These are phyloP conservation scores for Pteria penguin DNA, from an alignment of 2,888 invertebrate genomes.

Conservation along the genomic window DNA sequence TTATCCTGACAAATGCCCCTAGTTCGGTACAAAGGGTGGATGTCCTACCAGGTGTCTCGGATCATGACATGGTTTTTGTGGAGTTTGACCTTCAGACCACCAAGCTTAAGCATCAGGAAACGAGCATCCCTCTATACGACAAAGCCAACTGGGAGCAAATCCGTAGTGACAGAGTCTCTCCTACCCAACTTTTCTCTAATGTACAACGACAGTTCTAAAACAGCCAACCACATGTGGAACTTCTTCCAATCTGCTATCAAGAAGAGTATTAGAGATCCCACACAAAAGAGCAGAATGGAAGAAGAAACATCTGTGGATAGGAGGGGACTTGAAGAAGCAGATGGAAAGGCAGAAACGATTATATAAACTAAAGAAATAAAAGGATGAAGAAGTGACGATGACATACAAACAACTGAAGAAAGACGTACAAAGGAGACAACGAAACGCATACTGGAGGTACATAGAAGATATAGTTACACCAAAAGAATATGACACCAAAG, in stretches of 20 bases:
- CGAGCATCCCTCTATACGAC: conserved; percentile 30
- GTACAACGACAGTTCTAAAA: not conserved
- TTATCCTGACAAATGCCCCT: conserved; percentile 44
- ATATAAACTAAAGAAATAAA: too few species aligned
- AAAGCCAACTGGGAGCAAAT: conserved; percentile 35
- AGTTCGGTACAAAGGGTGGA: conserved; percentile 11
- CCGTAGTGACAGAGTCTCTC: not conserved
- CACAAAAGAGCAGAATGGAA: conserved; percentile 19
- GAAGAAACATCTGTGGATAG: conserved; percentile 29
- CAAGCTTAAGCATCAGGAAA: conserved; percentile 5
- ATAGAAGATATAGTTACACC: not conserved
- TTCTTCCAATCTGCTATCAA: conserved; percentile 1
- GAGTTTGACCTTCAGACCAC: conserved; percentile 13
- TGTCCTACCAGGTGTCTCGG: conserved; percentile 33
- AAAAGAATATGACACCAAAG: conserved; percentile 2
- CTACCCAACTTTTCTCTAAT: not conserved
- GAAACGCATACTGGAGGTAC: too few species aligned
- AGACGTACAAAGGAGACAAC: conserved; percentile 12
- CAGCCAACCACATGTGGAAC: conserved; percentile 22
- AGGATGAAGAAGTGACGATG: too few species aligned
- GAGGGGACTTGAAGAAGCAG: not conserved
- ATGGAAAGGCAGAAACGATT: too few species aligned
- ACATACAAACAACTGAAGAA: conserved; percentile 7
- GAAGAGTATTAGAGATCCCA: conserved; percentile 14
- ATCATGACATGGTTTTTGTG: conserved; percentile 36